A percentile compares a stretch with the other conserved stretches of the same genome.
Conservation (phyloP, 2,797 vertebrate genomes). For the Nannoperca obscura region DNA sequence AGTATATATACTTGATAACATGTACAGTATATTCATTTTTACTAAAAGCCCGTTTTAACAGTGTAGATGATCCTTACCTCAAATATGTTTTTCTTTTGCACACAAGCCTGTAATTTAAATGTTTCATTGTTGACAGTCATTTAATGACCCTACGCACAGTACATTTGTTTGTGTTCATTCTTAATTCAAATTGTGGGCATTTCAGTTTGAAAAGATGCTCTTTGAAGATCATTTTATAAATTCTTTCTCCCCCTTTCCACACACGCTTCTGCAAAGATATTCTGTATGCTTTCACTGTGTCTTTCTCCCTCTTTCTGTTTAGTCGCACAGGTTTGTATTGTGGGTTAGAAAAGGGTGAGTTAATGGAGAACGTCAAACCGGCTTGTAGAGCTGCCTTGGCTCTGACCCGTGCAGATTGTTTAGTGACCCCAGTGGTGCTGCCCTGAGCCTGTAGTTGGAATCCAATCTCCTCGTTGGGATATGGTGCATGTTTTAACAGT, state of each 20-base stretch:
- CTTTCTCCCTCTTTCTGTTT: slow-evolving; percentile 26
- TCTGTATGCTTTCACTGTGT: not conserved
- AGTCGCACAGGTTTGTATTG: slow-evolving; percentile 61
- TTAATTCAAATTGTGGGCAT: slow-evolving; percentile 9
- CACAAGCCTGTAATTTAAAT: slow-evolving; percentile 31
- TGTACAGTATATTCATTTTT: slow-evolving; percentile 11
- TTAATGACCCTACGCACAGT: not conserved
- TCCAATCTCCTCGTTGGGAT: slow-evolving; percentile 83
- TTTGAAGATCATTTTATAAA: not conserved
- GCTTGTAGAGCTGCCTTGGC: slow-evolving; percentile 73
- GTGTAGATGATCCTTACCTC: not conserved
- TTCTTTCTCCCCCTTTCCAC: slow-evolving; percentile 5
- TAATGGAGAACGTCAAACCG: slow-evolving; percentile 81
- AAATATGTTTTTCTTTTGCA: slow-evolving; percentile 20
- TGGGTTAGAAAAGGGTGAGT: slow-evolving; percentile 66
- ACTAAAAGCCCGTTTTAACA: slow-evolving; percentile 7
- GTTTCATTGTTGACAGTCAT: slow-evolving; percentile 27
- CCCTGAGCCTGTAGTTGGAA: slow-evolving; percentile 73
- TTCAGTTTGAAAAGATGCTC: not conserved
- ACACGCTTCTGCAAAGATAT: slow-evolving; percentile 3
- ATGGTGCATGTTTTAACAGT: slow-evolving; percentile 78
- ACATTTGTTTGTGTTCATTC: slow-evolving; percentile 16
- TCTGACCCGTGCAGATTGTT: slow-evolving; percentile 84
- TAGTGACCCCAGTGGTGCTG: slow-evolving; percentile 74
- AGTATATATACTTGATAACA: not conserved